phyloP scores from a whole-genome alignment of 92 coral and sea anemone species.

The Scolanthus callimorphus region DNA sequence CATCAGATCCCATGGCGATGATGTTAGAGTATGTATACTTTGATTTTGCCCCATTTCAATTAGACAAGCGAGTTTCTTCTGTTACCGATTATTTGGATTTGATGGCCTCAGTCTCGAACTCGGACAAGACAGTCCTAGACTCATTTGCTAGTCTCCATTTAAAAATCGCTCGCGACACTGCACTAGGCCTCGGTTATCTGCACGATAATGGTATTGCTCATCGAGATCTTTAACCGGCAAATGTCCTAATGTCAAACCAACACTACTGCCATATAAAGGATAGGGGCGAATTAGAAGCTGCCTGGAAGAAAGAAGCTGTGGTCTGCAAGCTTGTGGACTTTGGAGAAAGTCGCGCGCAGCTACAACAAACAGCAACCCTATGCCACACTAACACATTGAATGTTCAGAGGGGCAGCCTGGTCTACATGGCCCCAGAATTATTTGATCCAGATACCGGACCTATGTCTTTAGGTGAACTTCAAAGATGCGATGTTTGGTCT shows the following conservation, averaged over 20 bases:
- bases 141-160: background rate
- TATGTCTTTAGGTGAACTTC: conserved; percentile 14
- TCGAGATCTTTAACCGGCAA: conserved; percentile 53
- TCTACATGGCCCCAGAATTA: conserved; percentile 39
- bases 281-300: conserved; percentile 13
- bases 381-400: conserved; percentile 29
- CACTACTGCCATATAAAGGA: conserved; percentile 26
- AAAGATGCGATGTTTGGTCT: too few species aligned
- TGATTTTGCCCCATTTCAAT: background rate
- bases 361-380: conserved; percentile 40
- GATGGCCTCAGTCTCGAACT: too few species aligned
- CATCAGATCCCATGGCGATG: background rate
- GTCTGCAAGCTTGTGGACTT: conserved; percentile 59
- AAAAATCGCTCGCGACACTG: too few species aligned
- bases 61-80: background rate
- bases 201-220: conserved; percentile 25
- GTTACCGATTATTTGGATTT: background rate
- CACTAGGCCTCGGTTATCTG: too few species aligned
- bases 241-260: conserved; percentile 39
- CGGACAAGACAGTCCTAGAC: background rate
- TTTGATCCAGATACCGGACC: background rate
- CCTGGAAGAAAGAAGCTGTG: conserved; percentile 32
- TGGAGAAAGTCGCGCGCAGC: conserved; percentile 46
- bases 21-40: background rate
- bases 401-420: conserved; percentile 32